phyloP scores from a whole-genome alignment of 1,140 invertebrate genomes.

The Gonioctena quinquepunctata region DNA sequence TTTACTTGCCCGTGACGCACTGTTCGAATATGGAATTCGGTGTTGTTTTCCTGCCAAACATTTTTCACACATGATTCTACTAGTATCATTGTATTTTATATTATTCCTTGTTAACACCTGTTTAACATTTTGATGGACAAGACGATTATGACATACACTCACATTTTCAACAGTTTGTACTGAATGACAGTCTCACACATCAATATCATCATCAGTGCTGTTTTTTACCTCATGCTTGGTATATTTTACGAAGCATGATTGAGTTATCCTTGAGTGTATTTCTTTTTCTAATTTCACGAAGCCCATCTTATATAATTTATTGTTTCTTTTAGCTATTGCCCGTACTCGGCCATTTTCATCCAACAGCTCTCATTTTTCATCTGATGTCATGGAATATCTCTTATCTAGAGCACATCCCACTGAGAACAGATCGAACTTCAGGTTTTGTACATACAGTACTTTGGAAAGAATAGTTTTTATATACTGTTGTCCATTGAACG shows the following conservation, averaged over 20 bases:
- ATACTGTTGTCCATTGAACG: background rate
- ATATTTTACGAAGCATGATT: too few species aligned
- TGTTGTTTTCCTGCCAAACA: conserved; percentile 7
- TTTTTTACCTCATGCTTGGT: too few species aligned
- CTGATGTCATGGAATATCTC: background rate
- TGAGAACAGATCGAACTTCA: conserved; percentile 4
- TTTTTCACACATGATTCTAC: conserved; percentile 14
- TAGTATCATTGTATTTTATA: conserved; percentile 8
- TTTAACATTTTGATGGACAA: background rate
- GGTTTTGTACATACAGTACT: background rate
- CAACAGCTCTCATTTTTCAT: too few species aligned
- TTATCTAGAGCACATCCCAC: background rate
- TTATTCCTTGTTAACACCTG: background rate
- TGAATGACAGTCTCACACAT: too few species aligned
- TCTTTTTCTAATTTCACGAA: too few species aligned
- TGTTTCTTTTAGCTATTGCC: too few species aligned
- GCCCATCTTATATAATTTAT: too few species aligned
- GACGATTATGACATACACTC: too few species aligned
- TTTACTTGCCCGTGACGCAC: conserved; percentile 1
- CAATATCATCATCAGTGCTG: too few species aligned
- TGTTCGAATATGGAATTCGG: background rate
- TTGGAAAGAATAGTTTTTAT: background rate
- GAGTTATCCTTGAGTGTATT: too few species aligned
- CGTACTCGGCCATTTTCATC: too few species aligned
- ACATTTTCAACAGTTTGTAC: too few species aligned